Evolutionary conservation across 2,113 vertebrate species (phyloP), one percentile per base, ranked within the genome.

Genomic region (Phalacrocorax aristotelis): DNA sequence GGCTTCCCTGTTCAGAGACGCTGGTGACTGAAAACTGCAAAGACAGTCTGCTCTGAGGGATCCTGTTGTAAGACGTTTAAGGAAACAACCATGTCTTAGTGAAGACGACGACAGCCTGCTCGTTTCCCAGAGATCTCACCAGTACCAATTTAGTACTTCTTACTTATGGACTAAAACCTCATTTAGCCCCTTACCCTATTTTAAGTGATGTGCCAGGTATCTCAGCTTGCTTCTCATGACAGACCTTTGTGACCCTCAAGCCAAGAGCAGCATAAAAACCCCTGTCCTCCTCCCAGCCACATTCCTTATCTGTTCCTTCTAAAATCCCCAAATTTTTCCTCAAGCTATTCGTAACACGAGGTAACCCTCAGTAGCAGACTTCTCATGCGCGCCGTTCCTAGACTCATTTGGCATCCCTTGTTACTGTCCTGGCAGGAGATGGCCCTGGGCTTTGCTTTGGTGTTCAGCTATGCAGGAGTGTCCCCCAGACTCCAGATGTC

Each of bases 11-110:
- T 32, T 38, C 0, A 4, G 74, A 38, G 66, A 3, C 14, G 4
- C 44, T 3, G 26, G 26, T 0, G 3, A 13, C n/a, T 46, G 49
- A 15, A n/a, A 48, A n/a, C 36, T 8, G 13, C 40, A 27, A 46
- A 44, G 82, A 22, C 1, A 6, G 17, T 16, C n/a, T 0, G 1
- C 65, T 75, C 1, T 0, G 42, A 54, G 78, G 69, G 46, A 93
- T 48, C 27, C 65, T 83, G 11, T 23, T 22, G 34, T 8, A 70
- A 57, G 52, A 15, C 0, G 4, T 6, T 48, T 13, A 30, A 11
- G 62, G 71, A 34, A 90, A 57, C 10, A 68, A 13, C 49, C 11
- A 34, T 61, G 30, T 34, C 69, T 32, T 13, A 38, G 62, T 19
- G 79, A 44, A 36, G 42, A 36, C 11, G 29, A 12, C 3, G 75